phyloP scores from a whole-genome alignment of 2,888 invertebrate genomes.

The Cheilosia variabilis region DNA sequence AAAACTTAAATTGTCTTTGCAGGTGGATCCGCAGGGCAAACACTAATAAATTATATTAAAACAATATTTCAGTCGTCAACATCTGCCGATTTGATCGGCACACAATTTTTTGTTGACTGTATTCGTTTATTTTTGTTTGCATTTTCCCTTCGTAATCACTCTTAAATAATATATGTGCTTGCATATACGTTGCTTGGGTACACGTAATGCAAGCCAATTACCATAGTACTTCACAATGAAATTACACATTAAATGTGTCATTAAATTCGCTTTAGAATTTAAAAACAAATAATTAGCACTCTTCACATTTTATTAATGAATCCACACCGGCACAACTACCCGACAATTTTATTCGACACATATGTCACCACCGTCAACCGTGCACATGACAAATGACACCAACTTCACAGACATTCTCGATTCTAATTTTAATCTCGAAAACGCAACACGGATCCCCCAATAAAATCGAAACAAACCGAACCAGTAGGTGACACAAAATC shows the following conservation, averaged over 20 bases:
- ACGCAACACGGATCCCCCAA: background rate
- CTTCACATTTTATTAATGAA: slow-evolving; percentile 3
- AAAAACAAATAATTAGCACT: slow-evolving; percentile 1
- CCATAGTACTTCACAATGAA: slow-evolving; percentile 43
- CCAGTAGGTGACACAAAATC: slow-evolving; percentile 3
- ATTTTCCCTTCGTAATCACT: background rate
- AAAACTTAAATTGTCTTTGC: too few relatives aligned
- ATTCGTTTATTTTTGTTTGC: background rate
- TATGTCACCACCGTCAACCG: slow-evolving; percentile 2
- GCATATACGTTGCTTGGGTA: background rate
- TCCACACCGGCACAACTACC: background rate
- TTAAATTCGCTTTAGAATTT: background rate
- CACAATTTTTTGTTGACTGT: background rate
- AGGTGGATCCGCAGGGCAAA: too few relatives aligned
- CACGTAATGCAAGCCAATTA: slow-evolving; percentile 30
- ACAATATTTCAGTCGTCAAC: too few relatives aligned
- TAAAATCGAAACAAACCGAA: background rate
- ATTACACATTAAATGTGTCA: slow-evolving; percentile 23
- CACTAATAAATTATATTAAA: too few relatives aligned
- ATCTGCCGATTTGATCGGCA: too few relatives aligned
- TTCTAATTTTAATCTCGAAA: slow-evolving; percentile 20
- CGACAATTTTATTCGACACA: slow-evolving; percentile 6
- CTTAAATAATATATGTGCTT: background rate
- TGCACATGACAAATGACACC: background rate
- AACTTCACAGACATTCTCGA: background rate